phyloP scores from a whole-genome alignment of 2,113 vertebrate species.

The Myiozetetes cayanensis region DNA sequence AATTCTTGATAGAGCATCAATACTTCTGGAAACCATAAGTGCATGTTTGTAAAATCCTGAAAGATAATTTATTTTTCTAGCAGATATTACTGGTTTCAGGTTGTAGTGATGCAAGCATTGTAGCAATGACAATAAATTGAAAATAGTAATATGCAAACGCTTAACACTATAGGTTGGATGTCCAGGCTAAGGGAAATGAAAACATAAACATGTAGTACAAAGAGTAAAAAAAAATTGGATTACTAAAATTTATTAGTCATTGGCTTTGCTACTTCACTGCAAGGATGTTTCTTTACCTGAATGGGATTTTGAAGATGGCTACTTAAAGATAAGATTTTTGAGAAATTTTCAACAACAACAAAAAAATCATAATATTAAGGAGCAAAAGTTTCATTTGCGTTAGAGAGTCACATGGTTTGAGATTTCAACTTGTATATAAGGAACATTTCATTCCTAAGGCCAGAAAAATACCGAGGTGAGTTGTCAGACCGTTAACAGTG shows the following conservation, averaged over 20 bases:
- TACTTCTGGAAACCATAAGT: slow-evolving; percentile 13
- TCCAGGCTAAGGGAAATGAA: neutral
- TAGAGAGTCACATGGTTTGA: neutral
- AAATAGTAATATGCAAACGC: neutral
- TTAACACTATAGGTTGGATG: neutral
- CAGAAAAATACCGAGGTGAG: neutral
- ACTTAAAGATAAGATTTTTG: neutral
- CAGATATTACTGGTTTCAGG: neutral
- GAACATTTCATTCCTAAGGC: neutral
- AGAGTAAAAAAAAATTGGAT: neutral
- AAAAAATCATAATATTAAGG: neutral
- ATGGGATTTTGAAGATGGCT: neutral
- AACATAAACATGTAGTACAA: neutral
- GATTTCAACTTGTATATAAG: neutral
- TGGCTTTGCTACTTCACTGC: neutral
- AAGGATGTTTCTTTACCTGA: neutral
- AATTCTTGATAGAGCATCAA: neutral
- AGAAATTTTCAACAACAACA: neutral
- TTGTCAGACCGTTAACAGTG: neutral
- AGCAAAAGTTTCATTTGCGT: neutral
- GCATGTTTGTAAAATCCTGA: neutral
- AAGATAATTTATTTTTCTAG: slow-evolving; percentile 22
- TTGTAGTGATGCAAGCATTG: neutral
- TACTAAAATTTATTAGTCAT: neutral
- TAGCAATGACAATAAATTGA: neutral